A percentile compares a stretch with the other conserved stretches of the same genome.
Conservation (phyloP, 2,113 vertebrate species). For the Lepisosteus osseus region DNA sequence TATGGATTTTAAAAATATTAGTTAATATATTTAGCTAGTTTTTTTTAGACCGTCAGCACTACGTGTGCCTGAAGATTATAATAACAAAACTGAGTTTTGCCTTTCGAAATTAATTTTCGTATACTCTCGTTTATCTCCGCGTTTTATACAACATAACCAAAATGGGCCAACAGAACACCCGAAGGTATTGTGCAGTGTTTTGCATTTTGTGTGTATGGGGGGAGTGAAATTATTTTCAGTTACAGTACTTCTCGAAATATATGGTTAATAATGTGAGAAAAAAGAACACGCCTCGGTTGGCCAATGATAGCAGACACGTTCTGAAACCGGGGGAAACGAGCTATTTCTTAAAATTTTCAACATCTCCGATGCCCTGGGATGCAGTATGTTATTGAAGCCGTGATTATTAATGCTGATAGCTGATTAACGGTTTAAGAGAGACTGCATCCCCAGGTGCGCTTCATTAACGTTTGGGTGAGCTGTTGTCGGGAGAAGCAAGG, state of each 20-base stretch:
- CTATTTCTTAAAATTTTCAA: not conserved
- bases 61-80: not conserved
- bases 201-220: not conserved
- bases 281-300: not conserved
- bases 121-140: not conserved
- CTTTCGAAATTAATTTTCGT: not conserved
- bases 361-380: not conserved
- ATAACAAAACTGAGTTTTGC: not conserved
- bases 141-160: not conserved
- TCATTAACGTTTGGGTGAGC: not conserved
- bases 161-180: not conserved
- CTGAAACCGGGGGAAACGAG: not conserved
- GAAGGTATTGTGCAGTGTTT: not conserved
- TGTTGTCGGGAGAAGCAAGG: slow-evolving; percentile 7
- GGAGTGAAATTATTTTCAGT: not conserved
- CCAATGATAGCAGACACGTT: not conserved
- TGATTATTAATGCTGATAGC: not conserved
- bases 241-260: not conserved
- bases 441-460: not conserved
- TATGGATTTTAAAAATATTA: too few species aligned
- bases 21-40: too few species aligned
- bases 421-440: not conserved
- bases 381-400: not conserved
- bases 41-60: not conserved
- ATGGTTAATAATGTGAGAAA: not conserved